Evolutionary conservation across 2,888 invertebrate genomes (phyloP).

Genomic region (Tigriopus californicus): DNA sequence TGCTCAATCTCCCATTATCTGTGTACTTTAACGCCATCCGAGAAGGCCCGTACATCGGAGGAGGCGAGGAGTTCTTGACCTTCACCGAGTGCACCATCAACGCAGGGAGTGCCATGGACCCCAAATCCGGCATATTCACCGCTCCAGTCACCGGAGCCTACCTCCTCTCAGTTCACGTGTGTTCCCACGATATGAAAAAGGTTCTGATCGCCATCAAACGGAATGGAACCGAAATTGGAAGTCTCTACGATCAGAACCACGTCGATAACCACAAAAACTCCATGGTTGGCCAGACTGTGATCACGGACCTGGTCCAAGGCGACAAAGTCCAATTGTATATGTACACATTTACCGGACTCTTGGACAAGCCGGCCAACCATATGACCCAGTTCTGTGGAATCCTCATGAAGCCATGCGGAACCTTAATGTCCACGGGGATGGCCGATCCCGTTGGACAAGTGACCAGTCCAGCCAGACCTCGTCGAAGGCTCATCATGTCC

Average conservation of each 20-base stretch:
- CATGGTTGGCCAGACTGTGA: constrained; percentile 12
- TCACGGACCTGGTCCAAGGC: constrained; percentile 5
- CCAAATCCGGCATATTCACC: constrained; percentile 1
- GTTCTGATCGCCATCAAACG: constrained; percentile 11
- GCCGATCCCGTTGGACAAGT: no score
- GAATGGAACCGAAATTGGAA: constrained; percentile 14
- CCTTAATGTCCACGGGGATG: neutral
- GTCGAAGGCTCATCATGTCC: no score
- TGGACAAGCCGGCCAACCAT: constrained; percentile 15
- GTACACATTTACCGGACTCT: constrained; percentile 15
- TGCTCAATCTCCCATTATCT: neutral
- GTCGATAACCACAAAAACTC: constrained; percentile 14
- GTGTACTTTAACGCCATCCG: constrained; percentile 13
- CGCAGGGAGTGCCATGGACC: constrained; percentile 4
- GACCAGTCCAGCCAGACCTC: no score
- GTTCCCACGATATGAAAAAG: constrained; percentile 15
- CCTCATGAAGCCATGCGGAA: constrained; percentile 6
- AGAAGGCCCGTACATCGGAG: constrained; percentile 3
- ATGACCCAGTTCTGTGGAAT: constrained; percentile 10
- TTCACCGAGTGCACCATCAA: constrained; percentile 14
- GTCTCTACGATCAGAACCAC: constrained; percentile 14
- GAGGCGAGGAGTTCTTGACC: constrained; percentile 14
- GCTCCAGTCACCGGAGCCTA: constrained; percentile 9
- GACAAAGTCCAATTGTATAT: constrained; percentile 11
- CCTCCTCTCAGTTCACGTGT: constrained; percentile 5